A percentile compares a stretch with the other conserved stretches of the same genome.
Evolutionary conservation across 2,888 invertebrate species (phyloP).

Genomic region (Sialis lutaria): DNA sequence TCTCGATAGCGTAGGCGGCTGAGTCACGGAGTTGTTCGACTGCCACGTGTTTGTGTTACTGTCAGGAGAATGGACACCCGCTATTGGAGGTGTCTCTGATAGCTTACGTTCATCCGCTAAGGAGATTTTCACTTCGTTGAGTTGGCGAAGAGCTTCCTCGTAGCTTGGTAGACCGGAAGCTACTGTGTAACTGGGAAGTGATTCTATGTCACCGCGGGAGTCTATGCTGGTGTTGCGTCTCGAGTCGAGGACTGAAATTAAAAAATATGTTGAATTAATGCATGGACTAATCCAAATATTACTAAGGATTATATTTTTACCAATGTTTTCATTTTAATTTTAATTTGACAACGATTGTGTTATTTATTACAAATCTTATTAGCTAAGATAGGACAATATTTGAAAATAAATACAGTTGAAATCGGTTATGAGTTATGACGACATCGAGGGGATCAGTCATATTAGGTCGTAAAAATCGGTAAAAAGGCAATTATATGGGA

Average conservation of each 20-base stretch:
- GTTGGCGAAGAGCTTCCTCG: constrained; percentile 41
- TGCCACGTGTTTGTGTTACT: constrained; percentile 9
- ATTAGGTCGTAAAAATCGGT: no score
- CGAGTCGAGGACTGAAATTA: constrained; percentile 27
- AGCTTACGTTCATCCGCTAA: constrained; percentile 11
- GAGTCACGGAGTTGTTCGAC: constrained; percentile 17
- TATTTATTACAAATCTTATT: no score
- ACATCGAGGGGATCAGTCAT: no score
- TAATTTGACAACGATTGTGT: no score
- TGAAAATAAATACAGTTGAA: no score
- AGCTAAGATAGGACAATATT: no score
- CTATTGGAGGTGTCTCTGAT: constrained; percentile 2
- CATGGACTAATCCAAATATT: no score
- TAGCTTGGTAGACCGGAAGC: constrained; percentile 46
- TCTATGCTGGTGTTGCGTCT: constrained; percentile 17
- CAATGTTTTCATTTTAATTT: no score
- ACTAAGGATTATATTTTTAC: no score
- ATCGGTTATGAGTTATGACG: no score
- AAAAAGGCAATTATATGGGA: no score
- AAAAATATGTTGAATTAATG: constrained; percentile 5
- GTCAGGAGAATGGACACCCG: constrained; percentile 1
- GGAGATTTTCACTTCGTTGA: constrained; percentile 23
- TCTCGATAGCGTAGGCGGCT: constrained; percentile 13
- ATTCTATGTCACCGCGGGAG: constrained; percentile 29
- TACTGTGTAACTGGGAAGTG: constrained; percentile 41